Conservation (phyloP, 2,797 vertebrate genomes). For the Enteromius argenteus region DNA sequence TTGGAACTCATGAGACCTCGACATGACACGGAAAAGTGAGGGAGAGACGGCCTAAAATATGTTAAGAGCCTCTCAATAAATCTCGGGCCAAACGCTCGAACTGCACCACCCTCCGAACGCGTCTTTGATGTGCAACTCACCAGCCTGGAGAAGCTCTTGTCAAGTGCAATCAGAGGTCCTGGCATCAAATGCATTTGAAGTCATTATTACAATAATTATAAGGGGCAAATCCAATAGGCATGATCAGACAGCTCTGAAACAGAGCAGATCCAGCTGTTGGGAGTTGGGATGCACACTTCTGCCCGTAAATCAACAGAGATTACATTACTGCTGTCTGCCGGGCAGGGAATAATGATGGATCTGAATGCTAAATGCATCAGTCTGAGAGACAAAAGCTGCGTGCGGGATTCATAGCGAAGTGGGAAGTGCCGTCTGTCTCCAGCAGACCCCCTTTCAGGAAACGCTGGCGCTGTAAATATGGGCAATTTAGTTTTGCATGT, state of each 20-base stretch:
- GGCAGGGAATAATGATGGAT: constrained; percentile 49
- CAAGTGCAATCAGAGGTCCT: constrained; percentile 71
- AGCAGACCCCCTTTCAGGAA: constrained; percentile 28
- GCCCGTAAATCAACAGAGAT: constrained; percentile 56
- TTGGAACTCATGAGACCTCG: constrained; percentile 61
- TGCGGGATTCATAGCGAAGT: constrained; percentile 34
- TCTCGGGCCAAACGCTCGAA: constrained; percentile 63
- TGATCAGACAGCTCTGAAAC: constrained; percentile 56
- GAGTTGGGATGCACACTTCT: constrained; percentile 44
- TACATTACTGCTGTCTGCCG: constrained; percentile 56
- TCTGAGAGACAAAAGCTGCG: constrained; percentile 50
- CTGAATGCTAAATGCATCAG: constrained; percentile 56
- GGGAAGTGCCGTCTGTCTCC: constrained; percentile 44
- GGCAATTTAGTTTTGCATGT: constrained; percentile 7
- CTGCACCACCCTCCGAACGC: constrained; percentile 63
- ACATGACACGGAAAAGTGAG: constrained; percentile 67
- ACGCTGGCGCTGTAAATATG: constrained; percentile 4
- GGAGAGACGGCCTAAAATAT: constrained; percentile 68
- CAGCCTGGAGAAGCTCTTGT: constrained; percentile 63
- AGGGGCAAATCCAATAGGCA: constrained; percentile 66
- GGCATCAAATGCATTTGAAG: constrained; percentile 66
- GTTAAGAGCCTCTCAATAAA: constrained; percentile 69
- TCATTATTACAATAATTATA: constrained; percentile 73
- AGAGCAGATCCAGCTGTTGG: constrained; percentile 54
- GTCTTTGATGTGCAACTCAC: constrained; percentile 73